These are phyloP conservation scores for Hormaphis cornu DNA, from an alignment of 1,140 invertebrate species.

Conservation along the genomic window DNA sequence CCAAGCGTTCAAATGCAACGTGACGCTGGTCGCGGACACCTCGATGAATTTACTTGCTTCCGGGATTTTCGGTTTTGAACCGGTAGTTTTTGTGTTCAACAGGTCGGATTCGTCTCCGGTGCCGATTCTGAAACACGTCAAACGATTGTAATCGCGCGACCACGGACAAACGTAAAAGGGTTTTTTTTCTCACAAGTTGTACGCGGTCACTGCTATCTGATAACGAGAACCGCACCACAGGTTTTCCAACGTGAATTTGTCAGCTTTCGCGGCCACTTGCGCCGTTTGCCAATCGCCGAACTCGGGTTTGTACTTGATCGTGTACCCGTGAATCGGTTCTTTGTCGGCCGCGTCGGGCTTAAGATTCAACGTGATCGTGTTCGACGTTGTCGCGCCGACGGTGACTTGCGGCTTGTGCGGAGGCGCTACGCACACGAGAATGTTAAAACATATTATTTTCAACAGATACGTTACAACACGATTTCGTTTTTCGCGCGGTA, in stretches of 20 bases:
- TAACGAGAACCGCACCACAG: slow-evolving; percentile 83
- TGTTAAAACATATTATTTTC: slow-evolving; percentile 34
- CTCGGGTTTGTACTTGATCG: slow-evolving; percentile 85
- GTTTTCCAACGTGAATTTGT: slow-evolving; percentile 77
- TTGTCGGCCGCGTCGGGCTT: slow-evolving; percentile 63
- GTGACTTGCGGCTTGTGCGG: slow-evolving; percentile 72
- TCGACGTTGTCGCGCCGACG: slow-evolving; percentile 72
- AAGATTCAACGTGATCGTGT: slow-evolving; percentile 67
- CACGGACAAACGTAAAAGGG: background rate
- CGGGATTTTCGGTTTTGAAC: slow-evolving; percentile 80
- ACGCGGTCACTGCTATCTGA: slow-evolving; percentile 82
- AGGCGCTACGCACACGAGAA: too few relatives aligned
- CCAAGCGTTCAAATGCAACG: slow-evolving; percentile 84
- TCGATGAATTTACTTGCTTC: slow-evolving; percentile 82
- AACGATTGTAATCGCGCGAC: background rate
- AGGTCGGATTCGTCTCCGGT: slow-evolving; percentile 79
- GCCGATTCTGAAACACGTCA: slow-evolving; percentile 58
- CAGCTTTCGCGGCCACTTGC: slow-evolving; percentile 61
- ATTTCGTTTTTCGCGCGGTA: background rate
- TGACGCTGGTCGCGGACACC: slow-evolving; percentile 82
- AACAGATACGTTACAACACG: background rate
- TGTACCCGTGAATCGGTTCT: slow-evolving; percentile 72
- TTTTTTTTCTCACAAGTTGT: slow-evolving; percentile 60
- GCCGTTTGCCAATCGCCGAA: slow-evolving; percentile 85
- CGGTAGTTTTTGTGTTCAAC: slow-evolving; percentile 74